phyloP scores from a whole-genome alignment of 1,140 invertebrate species.

The Homalodisca vitripennis region DNA sequence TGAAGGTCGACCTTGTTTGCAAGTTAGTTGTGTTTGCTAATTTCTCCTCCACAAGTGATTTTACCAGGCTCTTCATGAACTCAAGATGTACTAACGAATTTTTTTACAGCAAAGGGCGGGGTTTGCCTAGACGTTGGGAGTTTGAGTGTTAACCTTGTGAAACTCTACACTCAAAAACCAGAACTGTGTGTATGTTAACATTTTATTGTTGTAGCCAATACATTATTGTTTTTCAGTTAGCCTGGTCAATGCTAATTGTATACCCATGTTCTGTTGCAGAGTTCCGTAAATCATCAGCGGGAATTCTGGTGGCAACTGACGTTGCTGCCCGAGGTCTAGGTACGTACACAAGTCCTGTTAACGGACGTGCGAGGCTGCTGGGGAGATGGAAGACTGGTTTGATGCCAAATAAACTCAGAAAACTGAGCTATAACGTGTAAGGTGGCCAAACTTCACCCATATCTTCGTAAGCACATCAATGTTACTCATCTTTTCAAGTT shows the following conservation, averaged over 20 bases:
- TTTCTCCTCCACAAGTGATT: no score
- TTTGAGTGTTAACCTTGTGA: no score
- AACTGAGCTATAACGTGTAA: background rate
- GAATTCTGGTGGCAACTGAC: conserved; percentile 96
- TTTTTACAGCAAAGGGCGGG: no score
- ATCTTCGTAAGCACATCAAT: conserved; percentile 17
- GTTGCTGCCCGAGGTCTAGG: conserved; percentile 97
- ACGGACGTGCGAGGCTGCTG: conserved; percentile 4
- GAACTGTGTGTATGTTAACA: no score
- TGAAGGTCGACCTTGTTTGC: no score
- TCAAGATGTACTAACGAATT: no score
- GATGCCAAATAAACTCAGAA: background rate
- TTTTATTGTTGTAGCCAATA: no score
- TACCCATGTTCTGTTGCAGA: conserved; percentile 59
- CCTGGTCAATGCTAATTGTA: no score
- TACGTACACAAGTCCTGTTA: conserved; percentile 48
- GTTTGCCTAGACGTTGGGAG: no score
- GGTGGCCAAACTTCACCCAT: conserved; percentile 20
- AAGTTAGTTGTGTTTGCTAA: no score
- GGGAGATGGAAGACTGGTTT: background rate
- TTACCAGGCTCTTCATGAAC: no score
- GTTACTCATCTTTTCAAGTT: conserved; percentile 16
- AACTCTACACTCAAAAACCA: no score
- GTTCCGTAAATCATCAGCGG: conserved; percentile 87
- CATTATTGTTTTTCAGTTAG: background rate